These are phyloP conservation scores for Harpalus rufipes DNA, from an alignment of 2,888 invertebrate genomes.

Conservation along the genomic window DNA sequence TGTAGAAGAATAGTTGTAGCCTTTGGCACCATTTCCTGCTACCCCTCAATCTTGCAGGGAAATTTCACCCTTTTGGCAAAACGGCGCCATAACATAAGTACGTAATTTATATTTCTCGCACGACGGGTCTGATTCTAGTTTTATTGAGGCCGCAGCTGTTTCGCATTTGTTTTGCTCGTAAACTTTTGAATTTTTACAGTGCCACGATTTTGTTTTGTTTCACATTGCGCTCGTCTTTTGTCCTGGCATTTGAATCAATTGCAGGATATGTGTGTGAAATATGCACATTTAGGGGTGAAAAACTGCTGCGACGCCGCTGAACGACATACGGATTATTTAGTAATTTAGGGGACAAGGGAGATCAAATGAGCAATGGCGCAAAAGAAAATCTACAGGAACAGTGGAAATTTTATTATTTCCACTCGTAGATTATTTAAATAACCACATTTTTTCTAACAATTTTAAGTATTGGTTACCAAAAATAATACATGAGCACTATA, in stretches of 20 bases:
- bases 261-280: slow-evolving; percentile 21
- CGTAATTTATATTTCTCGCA: slow-evolving; percentile 63
- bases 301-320: background rate
- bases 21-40: slow-evolving; percentile 3
- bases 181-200: slow-evolving; percentile 64
- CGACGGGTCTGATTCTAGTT: slow-evolving; percentile 61
- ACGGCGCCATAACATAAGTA: slow-evolving; percentile 46
- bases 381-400: background rate
- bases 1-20: background rate
- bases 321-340: slow-evolving; percentile 9
- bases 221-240: slow-evolving; percentile 45
- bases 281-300: slow-evolving; percentile 5
- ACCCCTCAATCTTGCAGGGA: slow-evolving; percentile 18
- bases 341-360: background rate
- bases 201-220: slow-evolving; percentile 49
- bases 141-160: slow-evolving; percentile 61
- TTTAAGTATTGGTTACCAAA: too few species aligned
- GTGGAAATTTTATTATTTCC: background rate
- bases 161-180: slow-evolving; percentile 63
- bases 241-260: slow-evolving; percentile 45
- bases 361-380: background rate
- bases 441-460: too few species aligned
- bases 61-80: slow-evolving; percentile 36
- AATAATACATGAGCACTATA: too few species aligned
- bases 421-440: too few species aligned